Conservation (phyloP, 2,888 invertebrate species). For the Drosophila mimetica region DNA sequence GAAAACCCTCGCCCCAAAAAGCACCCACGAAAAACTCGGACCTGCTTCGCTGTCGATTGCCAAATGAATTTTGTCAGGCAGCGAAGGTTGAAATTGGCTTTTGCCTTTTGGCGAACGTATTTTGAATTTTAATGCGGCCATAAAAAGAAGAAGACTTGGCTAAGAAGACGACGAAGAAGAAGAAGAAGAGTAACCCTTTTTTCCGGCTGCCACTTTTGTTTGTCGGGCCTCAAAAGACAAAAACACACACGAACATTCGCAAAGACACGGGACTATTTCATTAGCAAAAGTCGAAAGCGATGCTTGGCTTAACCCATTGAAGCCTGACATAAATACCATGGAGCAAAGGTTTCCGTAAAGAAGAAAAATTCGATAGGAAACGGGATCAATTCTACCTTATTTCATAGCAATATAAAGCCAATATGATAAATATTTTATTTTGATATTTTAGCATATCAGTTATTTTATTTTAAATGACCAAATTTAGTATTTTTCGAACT, state of each 20-base stretch:
- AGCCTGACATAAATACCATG: too few relatives aligned
- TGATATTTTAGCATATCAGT: too few relatives aligned
- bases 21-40: slow-evolving; percentile 5
- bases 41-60: slow-evolving; percentile 56
- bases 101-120: slow-evolving; percentile 74
- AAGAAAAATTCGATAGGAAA: too few relatives aligned
- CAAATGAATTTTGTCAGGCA: slow-evolving; percentile 74
- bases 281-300: slow-evolving; percentile 60
- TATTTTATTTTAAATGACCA: too few relatives aligned
- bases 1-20: slow-evolving; percentile 2
- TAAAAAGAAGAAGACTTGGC: slow-evolving; percentile 7
- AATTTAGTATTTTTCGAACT: too few relatives aligned
- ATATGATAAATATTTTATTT: too few relatives aligned
- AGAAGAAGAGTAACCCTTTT: slow-evolving; percentile 27
- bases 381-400: too few relatives aligned
- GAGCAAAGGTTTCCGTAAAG: too few relatives aligned
- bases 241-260: slow-evolving; percentile 20
- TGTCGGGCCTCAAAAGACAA: slow-evolving; percentile 11
- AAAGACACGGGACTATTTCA: slow-evolving; percentile 60
- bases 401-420: too few relatives aligned
- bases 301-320: slow-evolving; percentile 24
- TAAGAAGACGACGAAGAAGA: neutral
- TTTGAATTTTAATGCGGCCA: slow-evolving; percentile 72
- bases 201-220: slow-evolving; percentile 29
- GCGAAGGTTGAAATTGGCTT: slow-evolving; percentile 76